Evolutionary conservation across 2,888 invertebrate species (phyloP), one percentile per base, ranked within the genome.

Genomic region (Acronicta aceris): DNA sequence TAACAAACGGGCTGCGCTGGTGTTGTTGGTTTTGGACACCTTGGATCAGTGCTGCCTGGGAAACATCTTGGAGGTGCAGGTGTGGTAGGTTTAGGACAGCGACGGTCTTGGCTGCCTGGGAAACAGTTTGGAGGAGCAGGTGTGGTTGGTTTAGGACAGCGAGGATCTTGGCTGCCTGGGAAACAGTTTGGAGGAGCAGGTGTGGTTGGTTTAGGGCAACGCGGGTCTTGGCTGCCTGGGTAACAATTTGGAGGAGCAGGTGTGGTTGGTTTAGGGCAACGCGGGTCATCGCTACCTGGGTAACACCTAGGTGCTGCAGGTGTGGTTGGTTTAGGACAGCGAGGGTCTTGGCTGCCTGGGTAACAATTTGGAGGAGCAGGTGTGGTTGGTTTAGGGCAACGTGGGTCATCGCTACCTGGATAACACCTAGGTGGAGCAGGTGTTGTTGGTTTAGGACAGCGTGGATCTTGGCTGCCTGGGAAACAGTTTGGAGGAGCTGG

Each of bases 91-190:
- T 74, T 71, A 0, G 88, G 88, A 55, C 91, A 91, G 5, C 87
- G 71, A 0, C 91, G 88, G 67, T 94, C 90, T 0, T 17, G 78
- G 0, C 86, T 83, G 0, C 92, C 92, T 0, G 93, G 90, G 61
- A 74, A 92, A 40, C 94, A 85, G 5, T 53, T 71, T 0, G 82
- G 79, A 4, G 33, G 33, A 12, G 33, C 33, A 2, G 12, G 33
- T 12, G 33, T 33, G 8, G 17, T 43, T 5, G 46, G 46, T 16
- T 30, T 70, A 0, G 88, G 86, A 25, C 88, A 87, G 0, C 82
- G 59, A 0, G 84, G 78, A 40, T 88, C 87, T 0, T 40, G 74
- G 2, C 67, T 76, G 0, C 88, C 89, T 0, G 86, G 88, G 53
- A 60, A 86, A 30, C 88, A 88, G 0, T 36, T 59, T 0, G 82